phyloP scores from a whole-genome alignment of 2,888 invertebrate genomes.

The Pycnomerus fuliginosus region DNA sequence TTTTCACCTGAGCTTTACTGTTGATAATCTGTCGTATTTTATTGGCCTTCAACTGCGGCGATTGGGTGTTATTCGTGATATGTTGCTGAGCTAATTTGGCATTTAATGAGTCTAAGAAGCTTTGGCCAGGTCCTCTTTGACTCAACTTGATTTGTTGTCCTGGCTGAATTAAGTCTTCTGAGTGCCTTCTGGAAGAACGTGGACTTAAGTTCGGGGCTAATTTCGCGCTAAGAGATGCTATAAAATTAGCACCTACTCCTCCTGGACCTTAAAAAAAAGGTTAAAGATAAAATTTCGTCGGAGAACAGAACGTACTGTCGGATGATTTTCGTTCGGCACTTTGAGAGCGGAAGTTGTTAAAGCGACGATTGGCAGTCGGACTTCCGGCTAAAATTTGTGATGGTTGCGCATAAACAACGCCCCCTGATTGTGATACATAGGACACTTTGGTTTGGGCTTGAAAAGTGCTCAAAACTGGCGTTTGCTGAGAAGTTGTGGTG shows the following conservation, averaged over 20 bases:
- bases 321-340: slow-evolving; percentile 62
- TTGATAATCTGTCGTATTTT: slow-evolving; percentile 73
- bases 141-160: slow-evolving; percentile 33
- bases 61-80: slow-evolving; percentile 49
- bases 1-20: slow-evolving; percentile 64
- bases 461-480: slow-evolving; percentile 47
- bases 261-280: slow-evolving; percentile 47
- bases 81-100: slow-evolving; percentile 71
- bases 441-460: slow-evolving; percentile 47
- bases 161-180: slow-evolving; percentile 47
- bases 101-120: slow-evolving; percentile 78
- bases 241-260: slow-evolving; percentile 65
- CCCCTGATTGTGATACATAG: slow-evolving; percentile 48
- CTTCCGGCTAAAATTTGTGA: slow-evolving; percentile 54
- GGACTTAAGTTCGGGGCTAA: slow-evolving; percentile 64
- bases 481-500: slow-evolving; percentile 35
- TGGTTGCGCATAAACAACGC: slow-evolving; percentile 59
- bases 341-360: slow-evolving; percentile 60
- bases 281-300: slow-evolving; percentile 1
- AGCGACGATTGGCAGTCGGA: slow-evolving; percentile 56
- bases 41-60: slow-evolving; percentile 59
- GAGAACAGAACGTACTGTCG: slow-evolving; percentile 35
- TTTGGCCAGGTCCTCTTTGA: slow-evolving; percentile 57
- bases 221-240: slow-evolving; percentile 72
- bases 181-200: slow-evolving; percentile 56